Conservation (phyloP, 2,113 vertebrate genomes). For the Numenius arquata region DNA sequence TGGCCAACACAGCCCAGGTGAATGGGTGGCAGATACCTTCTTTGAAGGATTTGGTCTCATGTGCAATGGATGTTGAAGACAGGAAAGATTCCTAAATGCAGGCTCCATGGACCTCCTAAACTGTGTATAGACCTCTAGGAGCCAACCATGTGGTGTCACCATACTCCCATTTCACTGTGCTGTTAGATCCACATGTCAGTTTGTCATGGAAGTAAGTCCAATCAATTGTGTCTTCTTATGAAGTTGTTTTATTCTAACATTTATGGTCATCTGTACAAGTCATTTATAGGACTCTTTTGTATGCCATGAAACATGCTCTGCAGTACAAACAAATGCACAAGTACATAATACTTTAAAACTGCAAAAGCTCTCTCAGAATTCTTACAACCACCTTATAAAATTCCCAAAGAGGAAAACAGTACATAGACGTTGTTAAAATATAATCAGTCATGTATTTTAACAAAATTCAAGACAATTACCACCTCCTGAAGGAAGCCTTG, state of each 20-base stretch:
- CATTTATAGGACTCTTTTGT: background rate
- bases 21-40: background rate
- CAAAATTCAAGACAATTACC: slow-evolving; percentile 46
- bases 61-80: background rate
- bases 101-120: background rate
- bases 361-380: background rate
- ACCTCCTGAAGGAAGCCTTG: slow-evolving; percentile 25
- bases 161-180: background rate
- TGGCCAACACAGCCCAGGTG: background rate
- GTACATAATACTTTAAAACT: background rate
- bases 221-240: background rate
- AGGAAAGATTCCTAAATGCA: background rate
- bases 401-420: background rate
- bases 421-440: slow-evolving; percentile 1
- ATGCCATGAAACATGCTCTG: background rate
- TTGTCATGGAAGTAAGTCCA: background rate
- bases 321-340: background rate
- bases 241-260: background rate
- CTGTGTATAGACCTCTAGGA: background rate
- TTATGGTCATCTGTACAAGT: background rate
- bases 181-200: background rate
- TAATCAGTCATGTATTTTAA: slow-evolving; percentile 45
- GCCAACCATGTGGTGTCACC: background rate
- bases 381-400: background rate
- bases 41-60: background rate